Percentiles rank a stretch among this genome's conserved stretches.
Evolutionary conservation across 2,888 invertebrate genomes (phyloP).

Genomic region (Chydorus sphaericus): DNA sequence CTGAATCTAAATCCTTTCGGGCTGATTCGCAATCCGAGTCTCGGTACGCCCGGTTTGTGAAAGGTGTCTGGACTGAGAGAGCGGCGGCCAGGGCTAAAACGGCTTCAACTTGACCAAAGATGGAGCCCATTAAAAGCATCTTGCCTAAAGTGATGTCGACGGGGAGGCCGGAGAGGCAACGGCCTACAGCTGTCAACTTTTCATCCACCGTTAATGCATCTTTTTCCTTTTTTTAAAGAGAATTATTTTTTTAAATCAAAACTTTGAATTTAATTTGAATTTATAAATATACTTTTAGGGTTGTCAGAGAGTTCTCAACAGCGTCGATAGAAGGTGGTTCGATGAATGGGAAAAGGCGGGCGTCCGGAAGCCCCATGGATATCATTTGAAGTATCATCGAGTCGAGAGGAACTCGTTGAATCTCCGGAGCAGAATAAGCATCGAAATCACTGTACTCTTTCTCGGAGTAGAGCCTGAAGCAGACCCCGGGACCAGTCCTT

Average conservation of each 20-base stretch:
- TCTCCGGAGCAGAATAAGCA: slow-evolving; percentile 78
- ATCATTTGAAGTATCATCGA: slow-evolving; percentile 83
- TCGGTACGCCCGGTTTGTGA: slow-evolving; percentile 73
- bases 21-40: slow-evolving; percentile 70
- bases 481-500: slow-evolving; percentile 73
- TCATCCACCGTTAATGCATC: slow-evolving; percentile 65
- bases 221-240: slow-evolving; percentile 29
- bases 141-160: slow-evolving; percentile 92
- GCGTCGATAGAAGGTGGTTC: slow-evolving; percentile 75
- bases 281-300: slow-evolving; percentile 47
- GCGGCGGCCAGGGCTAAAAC: slow-evolving; percentile 79
- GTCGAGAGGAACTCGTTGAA: slow-evolving; percentile 84
- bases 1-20: slow-evolving; percentile 67
- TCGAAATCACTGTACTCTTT: slow-evolving; percentile 64
- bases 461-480: slow-evolving; percentile 76
- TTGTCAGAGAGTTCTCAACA: slow-evolving; percentile 70
- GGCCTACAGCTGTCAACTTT: slow-evolving; percentile 70
- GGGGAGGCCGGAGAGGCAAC: slow-evolving; percentile 72
- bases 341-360: slow-evolving; percentile 82
- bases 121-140: slow-evolving; percentile 80
- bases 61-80: slow-evolving; percentile 82
- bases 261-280: not conserved
- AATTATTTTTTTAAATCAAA: not conserved
- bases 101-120: slow-evolving; percentile 75
- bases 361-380: slow-evolving; percentile 80